Evolutionary conservation across 2,888 invertebrate genomes (phyloP).

Genomic region (Blera fallax): DNA sequence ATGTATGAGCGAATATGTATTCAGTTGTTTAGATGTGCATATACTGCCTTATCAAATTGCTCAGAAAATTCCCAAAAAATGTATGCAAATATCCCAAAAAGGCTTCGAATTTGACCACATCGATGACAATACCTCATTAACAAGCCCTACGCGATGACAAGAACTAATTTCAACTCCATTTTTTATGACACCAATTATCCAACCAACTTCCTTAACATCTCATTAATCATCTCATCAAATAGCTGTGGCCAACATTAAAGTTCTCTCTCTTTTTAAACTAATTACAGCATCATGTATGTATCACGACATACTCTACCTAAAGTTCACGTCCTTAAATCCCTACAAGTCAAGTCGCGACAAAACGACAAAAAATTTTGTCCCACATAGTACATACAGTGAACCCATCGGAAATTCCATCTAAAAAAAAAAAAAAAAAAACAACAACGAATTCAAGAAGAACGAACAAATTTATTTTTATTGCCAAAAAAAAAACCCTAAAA

Average conservation of each 20-base stretch:
- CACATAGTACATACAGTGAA: slow-evolving; percentile 38
- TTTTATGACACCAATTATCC: not conserved
- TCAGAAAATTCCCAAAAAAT: no score
- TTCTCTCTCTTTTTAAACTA: slow-evolving; percentile 29
- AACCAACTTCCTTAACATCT: slow-evolving; percentile 19
- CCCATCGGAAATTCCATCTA: not conserved
- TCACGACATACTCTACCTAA: not conserved
- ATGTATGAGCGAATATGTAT: no score
- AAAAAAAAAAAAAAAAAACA: not conserved
- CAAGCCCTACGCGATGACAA: not conserved
- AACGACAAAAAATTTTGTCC: slow-evolving; percentile 38
- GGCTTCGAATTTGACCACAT: no score
- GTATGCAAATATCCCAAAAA: no score
- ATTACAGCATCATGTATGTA: slow-evolving; percentile 30
- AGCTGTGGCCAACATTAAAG: not conserved
- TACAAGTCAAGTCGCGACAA: slow-evolving; percentile 11
- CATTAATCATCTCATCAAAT: slow-evolving; percentile 41
- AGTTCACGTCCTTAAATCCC: slow-evolving; percentile 36
- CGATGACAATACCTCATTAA: not conserved
- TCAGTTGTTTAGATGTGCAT: no score
- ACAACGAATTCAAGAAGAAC: slow-evolving; percentile 46
- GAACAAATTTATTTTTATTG: slow-evolving; percentile 59
- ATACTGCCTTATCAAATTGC: no score
- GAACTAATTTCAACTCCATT: not conserved
- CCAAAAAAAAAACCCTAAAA: slow-evolving; percentile 31